A percentile compares a stretch with the other conserved stretches of the same genome.
Evolutionary conservation across 2,797 vertebrate genomes (phyloP).

Genomic region (Selene dorsalis): DNA sequence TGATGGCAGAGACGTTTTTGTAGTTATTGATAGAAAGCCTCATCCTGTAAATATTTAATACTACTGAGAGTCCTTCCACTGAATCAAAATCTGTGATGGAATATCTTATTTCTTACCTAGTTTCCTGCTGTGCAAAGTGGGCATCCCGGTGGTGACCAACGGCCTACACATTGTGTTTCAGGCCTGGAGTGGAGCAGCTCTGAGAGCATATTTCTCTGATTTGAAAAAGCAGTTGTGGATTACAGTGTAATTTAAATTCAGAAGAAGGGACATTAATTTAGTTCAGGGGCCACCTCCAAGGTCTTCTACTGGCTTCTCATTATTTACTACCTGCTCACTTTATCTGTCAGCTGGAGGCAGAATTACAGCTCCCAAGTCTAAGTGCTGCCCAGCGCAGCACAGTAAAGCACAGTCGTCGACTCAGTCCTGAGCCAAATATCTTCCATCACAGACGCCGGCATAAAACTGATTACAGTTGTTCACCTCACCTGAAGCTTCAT

Average conservation of each 20-base stretch:
- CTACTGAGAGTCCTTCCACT: conserved; percentile 60
- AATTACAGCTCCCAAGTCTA: conserved; percentile 69
- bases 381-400: conserved; percentile 51
- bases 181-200: conserved; percentile 16
- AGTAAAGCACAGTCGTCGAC: conserved; percentile 68
- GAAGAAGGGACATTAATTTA: conserved; percentile 74
- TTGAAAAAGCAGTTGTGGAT: conserved; percentile 71
- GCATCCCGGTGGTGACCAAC: conserved; percentile 42
- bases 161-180: background rate
- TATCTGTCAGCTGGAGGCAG: conserved; percentile 76
- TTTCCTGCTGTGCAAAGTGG: conserved; percentile 53
- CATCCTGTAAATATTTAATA: conserved; percentile 80
- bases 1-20: conserved; percentile 74
- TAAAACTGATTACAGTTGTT: conserved; percentile 73
- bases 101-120: conserved; percentile 68
- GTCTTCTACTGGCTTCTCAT: conserved; percentile 71
- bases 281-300: conserved; percentile 76
- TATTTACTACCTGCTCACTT: conserved; percentile 76
- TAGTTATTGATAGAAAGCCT: conserved; percentile 75
- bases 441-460: conserved; percentile 68
- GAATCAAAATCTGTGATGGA: conserved; percentile 67
- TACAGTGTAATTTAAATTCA: conserved; percentile 77
- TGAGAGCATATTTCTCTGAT: conserved; percentile 62
- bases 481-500: conserved; percentile 73
- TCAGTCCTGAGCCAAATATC: conserved; percentile 66